Conservation (phyloP, 2,888 invertebrate species). For the Diarsia dahlii region DNA sequence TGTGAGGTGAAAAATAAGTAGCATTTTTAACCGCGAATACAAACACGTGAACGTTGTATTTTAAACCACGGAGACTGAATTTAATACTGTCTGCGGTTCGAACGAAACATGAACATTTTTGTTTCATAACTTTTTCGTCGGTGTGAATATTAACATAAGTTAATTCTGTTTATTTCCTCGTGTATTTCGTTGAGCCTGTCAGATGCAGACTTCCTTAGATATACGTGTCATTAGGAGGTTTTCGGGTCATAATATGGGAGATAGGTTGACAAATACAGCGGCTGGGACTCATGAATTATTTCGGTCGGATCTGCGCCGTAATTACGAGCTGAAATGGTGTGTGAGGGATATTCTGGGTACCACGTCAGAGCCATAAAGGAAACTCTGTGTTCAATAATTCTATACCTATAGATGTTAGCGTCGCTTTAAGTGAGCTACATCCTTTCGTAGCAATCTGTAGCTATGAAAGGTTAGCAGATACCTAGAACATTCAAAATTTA, state of each 20-base stretch:
- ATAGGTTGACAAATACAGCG: constrained; percentile 57
- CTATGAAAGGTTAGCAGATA: neutral
- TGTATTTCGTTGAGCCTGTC: constrained; percentile 20
- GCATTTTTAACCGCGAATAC: constrained; percentile 38
- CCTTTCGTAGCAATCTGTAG: neutral
- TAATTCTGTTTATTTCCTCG: constrained; percentile 32
- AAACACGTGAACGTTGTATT: constrained; percentile 32
- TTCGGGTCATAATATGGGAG: constrained; percentile 28
- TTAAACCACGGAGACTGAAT: constrained; percentile 24
- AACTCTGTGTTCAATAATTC: constrained; percentile 3
- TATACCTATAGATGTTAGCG: neutral
- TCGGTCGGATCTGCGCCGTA: constrained; percentile 45
- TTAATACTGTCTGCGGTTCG: constrained; percentile 30
- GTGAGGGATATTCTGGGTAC: constrained; percentile 37
- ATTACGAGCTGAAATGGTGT: constrained; percentile 50
- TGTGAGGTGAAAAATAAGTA: constrained; percentile 45
- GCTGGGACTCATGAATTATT: constrained; percentile 58
- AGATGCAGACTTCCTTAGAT: constrained; percentile 43
- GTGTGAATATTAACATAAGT: constrained; percentile 20
- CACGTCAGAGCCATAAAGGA: constrained; percentile 7
- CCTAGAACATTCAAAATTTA: too few species aligned
- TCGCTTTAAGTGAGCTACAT: neutral
- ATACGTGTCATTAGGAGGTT: constrained; percentile 39
- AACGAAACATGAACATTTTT: constrained; percentile 29
- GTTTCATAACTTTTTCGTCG: constrained; percentile 20